Conservation (phyloP, 2,888 invertebrate genomes). For the Ochropacha duplaris region DNA sequence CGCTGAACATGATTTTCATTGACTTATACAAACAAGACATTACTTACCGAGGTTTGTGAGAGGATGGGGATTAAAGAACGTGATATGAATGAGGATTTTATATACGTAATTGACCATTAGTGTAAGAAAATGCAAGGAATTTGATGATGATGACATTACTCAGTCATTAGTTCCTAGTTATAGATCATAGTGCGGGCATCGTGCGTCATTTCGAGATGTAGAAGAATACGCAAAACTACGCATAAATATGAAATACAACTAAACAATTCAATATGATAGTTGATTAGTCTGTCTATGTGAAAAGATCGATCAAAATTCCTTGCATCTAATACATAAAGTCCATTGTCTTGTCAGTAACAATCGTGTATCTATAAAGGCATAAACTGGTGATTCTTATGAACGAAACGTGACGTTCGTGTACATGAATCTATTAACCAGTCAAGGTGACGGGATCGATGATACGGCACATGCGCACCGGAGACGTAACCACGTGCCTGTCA, state of each 20-base stretch:
- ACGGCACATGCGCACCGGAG: conserved; percentile 54
- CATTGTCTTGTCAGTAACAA: conserved; percentile 21
- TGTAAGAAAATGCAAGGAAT: too few relatives aligned
- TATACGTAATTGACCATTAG: too few relatives aligned
- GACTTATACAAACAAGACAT: too few relatives aligned
- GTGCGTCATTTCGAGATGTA: neutral
- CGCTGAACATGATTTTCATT: too few relatives aligned
- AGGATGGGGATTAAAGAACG: too few relatives aligned
- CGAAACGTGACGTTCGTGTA: conserved; percentile 52
- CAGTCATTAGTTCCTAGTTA: too few relatives aligned
- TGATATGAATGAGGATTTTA: too few relatives aligned
- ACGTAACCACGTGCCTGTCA: conserved; percentile 67
- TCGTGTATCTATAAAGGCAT: conserved; percentile 30
- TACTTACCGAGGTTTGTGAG: too few relatives aligned
- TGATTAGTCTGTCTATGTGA: neutral
- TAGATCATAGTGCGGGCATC: too few relatives aligned
- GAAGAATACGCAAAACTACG: neutral
- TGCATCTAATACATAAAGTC: conserved; percentile 6
- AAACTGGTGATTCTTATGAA: conserved; percentile 45
- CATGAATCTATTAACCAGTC: conserved; percentile 76
- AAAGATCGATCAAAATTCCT: neutral
- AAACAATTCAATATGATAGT: neutral
- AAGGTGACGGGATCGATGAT: conserved; percentile 76
- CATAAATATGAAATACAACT: neutral
- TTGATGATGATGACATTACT: too few relatives aligned